Evolutionary conservation across 2,888 invertebrate genomes (phyloP), one percentile per base, ranked within the genome.

Genomic region (Calameuta filiformis): DNA sequence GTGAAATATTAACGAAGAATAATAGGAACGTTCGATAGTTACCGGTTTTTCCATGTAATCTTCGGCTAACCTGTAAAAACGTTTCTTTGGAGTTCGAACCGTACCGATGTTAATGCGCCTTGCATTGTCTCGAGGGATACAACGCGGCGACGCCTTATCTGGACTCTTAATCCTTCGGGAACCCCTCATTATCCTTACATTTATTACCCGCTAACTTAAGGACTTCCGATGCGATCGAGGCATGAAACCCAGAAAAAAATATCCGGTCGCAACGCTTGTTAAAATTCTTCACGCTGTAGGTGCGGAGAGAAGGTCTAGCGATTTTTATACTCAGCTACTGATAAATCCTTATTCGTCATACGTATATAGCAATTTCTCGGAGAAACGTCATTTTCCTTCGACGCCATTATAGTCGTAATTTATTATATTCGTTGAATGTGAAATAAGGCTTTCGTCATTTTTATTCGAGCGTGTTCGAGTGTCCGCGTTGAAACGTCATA

Each of bases 251-350:
- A 84, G 84, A 86, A 87, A 87, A 83, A 86, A 74, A 78, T 81
- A 85, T 86, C 83, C 85, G 83, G 81, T 40, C 78, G 76, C 83
- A 81, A 80, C 82, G 86, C 88, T 88, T 87, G 87, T 89, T 88
- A 88, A 88, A 86, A 88, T 88, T 89, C 87, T 88, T 87, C 84
- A 83, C 86, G 84, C 85, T 84, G 84, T 82, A 85, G 86, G 85
- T 83, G 85, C 83, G 81, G 30, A 37, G 9, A 2, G 56, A 23
- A 56, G 9, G 56, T 56, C 23, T 23, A 56, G 9, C 23, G 6
- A 56, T 56, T 56, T 2, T 56, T 40, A 40, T 40, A 23, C 56
- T 23, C 23, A 56, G 23, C 23, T 56, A 23, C 23, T 23, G 56
- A 56, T 56, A 56, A 56, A 23, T 9, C 56, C 56, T 56, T 56